Base-by-base conservation (phyloP, 2,888 invertebrate genomes). In the Ochropacha duplaris region DNA sequence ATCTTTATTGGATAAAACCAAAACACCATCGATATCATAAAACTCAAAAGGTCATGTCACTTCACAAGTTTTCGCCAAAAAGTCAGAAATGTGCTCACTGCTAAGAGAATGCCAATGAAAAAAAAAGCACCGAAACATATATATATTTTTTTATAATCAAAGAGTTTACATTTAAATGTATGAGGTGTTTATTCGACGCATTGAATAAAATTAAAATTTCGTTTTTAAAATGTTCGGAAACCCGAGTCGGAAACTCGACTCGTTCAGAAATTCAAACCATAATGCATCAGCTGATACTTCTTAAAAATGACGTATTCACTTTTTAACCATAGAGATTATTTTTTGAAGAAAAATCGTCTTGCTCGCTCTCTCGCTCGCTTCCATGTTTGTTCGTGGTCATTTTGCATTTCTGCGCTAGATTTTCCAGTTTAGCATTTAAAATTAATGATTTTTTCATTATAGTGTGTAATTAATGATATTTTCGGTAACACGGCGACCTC, bases 381-480 rank as follows among this genome's bases (percentile, higher is more conserved):
- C 93, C 92, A 93, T 93, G 93, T 92, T 93, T 92, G 91, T 92
- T 92, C 93, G 91, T 90, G 87, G 88, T 91, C 87, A 89, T 89
- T 92, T 89, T 84, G 86, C 88, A 87, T 88, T 90, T 89, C 84
- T 87, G 87, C 87, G 86, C 84, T 90, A 90, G 83, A 88, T 88
- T 90, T 91, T 89, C 86, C 83, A 87, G 84, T 87, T 88, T 86
- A 85, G 74, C 82, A 74, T 83, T 82, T 81, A 81, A 78, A 84
- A 85, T 88, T 88, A 84, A 83, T 90, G 89, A 82, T 90, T 86
- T 81, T 83, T 81, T 86, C 74, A 61, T 82, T 71, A 69, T 76
- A 84, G 83, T 86, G 90, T 89, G 88, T 90, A 87, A 90, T 93
- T 92, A 87, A 92, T 92, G 92, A 88, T 84, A 92, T 87, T 87